Evolutionary conservation across 2,113 vertebrate species (phyloP).

Genomic region (Lycaon pictus): DNA sequence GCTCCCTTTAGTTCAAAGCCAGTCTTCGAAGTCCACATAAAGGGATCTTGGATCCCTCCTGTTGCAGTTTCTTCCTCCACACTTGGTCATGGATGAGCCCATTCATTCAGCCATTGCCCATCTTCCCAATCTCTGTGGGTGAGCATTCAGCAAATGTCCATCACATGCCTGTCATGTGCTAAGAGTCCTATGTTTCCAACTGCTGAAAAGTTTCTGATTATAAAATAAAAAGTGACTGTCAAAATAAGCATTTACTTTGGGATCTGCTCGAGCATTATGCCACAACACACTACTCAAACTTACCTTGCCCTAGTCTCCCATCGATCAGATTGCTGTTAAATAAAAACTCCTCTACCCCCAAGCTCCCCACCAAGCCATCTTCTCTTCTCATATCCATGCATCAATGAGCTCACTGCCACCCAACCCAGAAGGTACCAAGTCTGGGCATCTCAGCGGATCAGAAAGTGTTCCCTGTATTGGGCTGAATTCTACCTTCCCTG

Average conservation of each 20-base stretch:
- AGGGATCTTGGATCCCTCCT: neutral
- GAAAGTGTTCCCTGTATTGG: neutral
- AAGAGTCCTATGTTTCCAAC: neutral
- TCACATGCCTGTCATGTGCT: neutral
- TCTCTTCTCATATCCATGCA: neutral
- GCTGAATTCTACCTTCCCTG: neutral
- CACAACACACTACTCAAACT: neutral
- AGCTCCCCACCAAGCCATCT: neutral
- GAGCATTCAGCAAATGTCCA: neutral
- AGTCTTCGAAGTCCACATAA: neutral
- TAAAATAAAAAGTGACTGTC: slow-evolving; percentile 14
- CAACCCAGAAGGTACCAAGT: neutral
- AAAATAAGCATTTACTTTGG: neutral
- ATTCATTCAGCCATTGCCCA: neutral
- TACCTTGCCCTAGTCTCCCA: neutral
- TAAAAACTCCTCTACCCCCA: neutral
- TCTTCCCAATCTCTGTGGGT: neutral
- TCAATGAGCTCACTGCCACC: neutral
- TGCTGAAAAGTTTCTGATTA: neutral
- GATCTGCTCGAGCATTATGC: neutral
- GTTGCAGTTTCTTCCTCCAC: neutral
- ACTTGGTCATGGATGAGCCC: neutral
- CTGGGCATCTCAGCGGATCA: neutral
- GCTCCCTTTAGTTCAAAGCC: neutral
- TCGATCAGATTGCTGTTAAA: neutral